Evolutionary conservation across 2,113 vertebrate species (phyloP), one percentile per base, ranked within the genome.

Genomic region (Notothenia coriiceps): DNA sequence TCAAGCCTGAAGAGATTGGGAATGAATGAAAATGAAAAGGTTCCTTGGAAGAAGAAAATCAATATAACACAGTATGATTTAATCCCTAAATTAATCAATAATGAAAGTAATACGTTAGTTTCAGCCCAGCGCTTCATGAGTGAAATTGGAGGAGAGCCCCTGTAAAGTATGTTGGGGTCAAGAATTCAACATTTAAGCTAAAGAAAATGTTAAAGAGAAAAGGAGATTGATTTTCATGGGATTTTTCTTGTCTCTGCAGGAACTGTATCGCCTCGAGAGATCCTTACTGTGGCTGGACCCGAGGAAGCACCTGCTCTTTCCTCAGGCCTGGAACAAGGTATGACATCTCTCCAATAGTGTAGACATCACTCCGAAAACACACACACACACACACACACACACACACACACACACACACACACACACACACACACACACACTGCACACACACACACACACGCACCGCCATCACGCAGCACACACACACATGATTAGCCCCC

Each of bases 221-320:
- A 15, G 4, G 1, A 13, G 70, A 57, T 64, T 17, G 70, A 57
- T 64, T 17, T 0, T 63, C 51, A 51, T 63, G 51, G 77, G 3
- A 22, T 6, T 65, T 6, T 70, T 9, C 63, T 6, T 80, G 18
- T 74, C 20, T 72, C 29, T 84, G 71, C 82, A 99, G 98, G 93
- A 98, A 93, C 93, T 99, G 98, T 68, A 95, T 99, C 0, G 95
- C 96, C 75, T 97, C 97, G 72, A 96, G 96, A 79, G 98, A 99
- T 69, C 98, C 98, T 0, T 99, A 99, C 91, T 99, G 98, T 0
- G 98, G 97, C 50, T 99, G 98, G 98, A 96, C 96, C 0, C 84
- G 95, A 0, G 97, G 97, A 22, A 97, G 97, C 72, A 96, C 96
- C 89, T 99, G 98, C 15, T 9, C 96, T 49, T 98, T 98, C 91